phyloP scores from a whole-genome alignment of 2,797 vertebrate species.

The Typhlichthys eigenmanni region DNA sequence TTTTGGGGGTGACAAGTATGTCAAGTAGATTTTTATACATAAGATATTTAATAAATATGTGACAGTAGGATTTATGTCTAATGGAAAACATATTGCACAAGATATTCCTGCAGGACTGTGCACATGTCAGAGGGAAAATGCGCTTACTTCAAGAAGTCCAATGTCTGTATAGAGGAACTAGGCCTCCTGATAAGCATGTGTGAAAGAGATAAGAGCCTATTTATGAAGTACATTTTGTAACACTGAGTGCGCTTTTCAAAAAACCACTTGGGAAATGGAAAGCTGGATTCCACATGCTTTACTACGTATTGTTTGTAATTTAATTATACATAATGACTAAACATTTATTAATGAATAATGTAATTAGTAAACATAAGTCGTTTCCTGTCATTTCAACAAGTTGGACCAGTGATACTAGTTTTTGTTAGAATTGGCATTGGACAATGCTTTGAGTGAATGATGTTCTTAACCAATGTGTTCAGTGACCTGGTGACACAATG shows the following conservation, averaged over 20 bases:
- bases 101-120: background rate
- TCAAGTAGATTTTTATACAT: background rate
- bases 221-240: background rate
- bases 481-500: background rate
- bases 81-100: background rate
- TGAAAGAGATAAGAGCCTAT: slow-evolving; percentile 22
- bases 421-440: no score
- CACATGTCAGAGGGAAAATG: background rate
- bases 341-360: no score
- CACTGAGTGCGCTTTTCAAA: background rate
- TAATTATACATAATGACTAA: no score
- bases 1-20: background rate
- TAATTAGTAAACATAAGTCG: no score
- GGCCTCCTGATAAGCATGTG: slow-evolving; percentile 30
- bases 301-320: no score
- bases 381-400: no score
- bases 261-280: background rate
- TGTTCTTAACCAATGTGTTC: no score
- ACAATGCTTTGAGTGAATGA: no score
- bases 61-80: background rate
- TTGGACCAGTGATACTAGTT: no score
- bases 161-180: slow-evolving; percentile 37
- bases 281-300: background rate
- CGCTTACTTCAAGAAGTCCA: slow-evolving; percentile 37
- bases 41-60: background rate